A percentile compares a stretch with the other conserved stretches of the same genome.
Evolutionary conservation across 2,113 vertebrate species (phyloP).

Genomic region (Pipra filicauda): DNA sequence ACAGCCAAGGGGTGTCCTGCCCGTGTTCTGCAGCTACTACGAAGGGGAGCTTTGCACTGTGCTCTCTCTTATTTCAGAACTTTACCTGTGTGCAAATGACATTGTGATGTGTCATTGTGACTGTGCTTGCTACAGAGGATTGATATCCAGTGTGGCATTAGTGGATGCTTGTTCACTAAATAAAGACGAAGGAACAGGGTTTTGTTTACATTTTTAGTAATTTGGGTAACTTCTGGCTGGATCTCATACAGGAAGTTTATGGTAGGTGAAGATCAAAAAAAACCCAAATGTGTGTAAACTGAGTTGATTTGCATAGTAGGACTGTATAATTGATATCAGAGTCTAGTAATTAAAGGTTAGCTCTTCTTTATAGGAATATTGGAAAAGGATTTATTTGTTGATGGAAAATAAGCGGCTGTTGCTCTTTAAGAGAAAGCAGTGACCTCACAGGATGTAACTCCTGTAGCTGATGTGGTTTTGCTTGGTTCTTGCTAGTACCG

Average conservation of each 20-base stretch:
- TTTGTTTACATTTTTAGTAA: not conserved
- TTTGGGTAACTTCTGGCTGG: not conserved
- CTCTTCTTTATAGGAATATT: not conserved
- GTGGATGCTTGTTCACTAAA: not conserved
- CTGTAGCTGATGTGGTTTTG: not conserved
- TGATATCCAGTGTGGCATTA: not conserved
- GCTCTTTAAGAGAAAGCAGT: not conserved
- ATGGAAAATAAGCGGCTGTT: not conserved
- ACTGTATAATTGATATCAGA: not conserved
- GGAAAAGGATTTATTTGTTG: not conserved
- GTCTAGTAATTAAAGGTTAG: not conserved
- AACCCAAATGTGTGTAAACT: rapidly evolving
- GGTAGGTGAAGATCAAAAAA: not conserved
- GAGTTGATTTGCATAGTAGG: not conserved
- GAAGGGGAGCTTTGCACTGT: not conserved
- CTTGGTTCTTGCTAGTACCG: not conserved
- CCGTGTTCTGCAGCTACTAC: not conserved
- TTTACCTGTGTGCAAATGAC: not conserved
- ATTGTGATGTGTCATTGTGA: not conserved
- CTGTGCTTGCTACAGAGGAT: not conserved
- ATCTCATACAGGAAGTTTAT: not conserved
- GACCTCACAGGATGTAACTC: not conserved
- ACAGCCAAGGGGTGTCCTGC: not conserved
- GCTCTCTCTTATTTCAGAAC: not conserved
- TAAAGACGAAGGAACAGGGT: not conserved